A percentile compares a stretch with the other conserved stretches of the same genome.
These are phyloP conservation scores for Ceratina calcarata DNA, from an alignment of 1,140 invertebrate species.

Conservation along the genomic window DNA sequence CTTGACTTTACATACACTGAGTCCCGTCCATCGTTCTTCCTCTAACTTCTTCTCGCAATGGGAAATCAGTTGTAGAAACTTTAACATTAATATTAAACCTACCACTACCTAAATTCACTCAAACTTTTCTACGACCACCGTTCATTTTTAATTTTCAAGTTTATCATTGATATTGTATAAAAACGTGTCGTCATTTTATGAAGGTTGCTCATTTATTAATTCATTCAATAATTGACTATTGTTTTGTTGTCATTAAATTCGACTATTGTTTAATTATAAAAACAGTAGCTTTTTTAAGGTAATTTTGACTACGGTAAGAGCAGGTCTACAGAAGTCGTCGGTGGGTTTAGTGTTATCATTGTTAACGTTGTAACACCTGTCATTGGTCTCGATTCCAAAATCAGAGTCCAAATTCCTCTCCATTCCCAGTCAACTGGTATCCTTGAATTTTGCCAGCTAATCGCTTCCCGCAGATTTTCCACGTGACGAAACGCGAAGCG, in stretches of 20 bases:
- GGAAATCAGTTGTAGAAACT: not conserved
- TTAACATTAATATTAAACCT: not conserved
- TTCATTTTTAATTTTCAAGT: not conserved
- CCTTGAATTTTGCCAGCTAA: constrained; percentile 41
- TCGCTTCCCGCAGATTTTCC: constrained; percentile 52
- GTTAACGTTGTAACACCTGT: not conserved
- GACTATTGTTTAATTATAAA: too few relatives aligned
- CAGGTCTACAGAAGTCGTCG: not conserved
- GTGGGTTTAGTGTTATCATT: too few relatives aligned
- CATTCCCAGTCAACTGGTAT: not conserved
- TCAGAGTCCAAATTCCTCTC: not conserved
- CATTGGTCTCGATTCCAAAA: not conserved
- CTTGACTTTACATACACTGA: not conserved
- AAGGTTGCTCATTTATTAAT: too few relatives aligned
- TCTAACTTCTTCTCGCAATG: not conserved
- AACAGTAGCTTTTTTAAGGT: too few relatives aligned
- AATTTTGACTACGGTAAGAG: too few relatives aligned
- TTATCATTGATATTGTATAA: too few relatives aligned
- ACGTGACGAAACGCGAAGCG: constrained; percentile 6
- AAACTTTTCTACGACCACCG: too few relatives aligned
- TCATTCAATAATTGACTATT: too few relatives aligned
- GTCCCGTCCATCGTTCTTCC: not conserved
- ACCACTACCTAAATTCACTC: too few relatives aligned
- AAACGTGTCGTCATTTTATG: too few relatives aligned
- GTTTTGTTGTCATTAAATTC: too few relatives aligned